phyloP scores from a whole-genome alignment of 2,113 vertebrate species.

The Actenoides hombroni region DNA sequence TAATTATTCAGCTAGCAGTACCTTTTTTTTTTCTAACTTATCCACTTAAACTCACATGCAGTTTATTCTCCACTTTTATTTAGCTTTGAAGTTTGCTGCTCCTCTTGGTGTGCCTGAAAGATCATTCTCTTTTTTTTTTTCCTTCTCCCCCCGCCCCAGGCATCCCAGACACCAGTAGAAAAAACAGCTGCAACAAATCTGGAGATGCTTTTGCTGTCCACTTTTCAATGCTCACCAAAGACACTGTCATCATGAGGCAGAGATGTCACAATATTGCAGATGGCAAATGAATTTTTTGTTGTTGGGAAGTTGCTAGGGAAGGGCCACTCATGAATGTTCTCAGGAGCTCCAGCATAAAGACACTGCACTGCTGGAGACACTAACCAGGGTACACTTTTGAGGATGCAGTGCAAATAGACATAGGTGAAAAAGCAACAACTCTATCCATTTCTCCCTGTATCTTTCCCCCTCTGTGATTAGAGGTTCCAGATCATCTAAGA shows the following conservation, averaged over 20 bases:
- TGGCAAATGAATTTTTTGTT: not conserved
- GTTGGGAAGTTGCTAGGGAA: not conserved
- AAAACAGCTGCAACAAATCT: not conserved
- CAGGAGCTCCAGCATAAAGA: not conserved
- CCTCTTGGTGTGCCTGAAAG: not conserved
- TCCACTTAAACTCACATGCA: not conserved
- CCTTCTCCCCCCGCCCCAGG: not conserved
- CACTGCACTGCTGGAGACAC: accelerated
- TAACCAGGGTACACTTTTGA: accelerated
- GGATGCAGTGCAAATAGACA: accelerated
- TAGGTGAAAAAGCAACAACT: not conserved
- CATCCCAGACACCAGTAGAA: not conserved
- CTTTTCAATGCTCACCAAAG: not conserved
- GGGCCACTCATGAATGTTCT: not conserved
- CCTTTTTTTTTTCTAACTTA: not conserved
- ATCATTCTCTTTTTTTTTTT: not conserved
- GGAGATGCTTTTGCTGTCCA: not conserved
- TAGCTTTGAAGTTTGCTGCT: not conserved
- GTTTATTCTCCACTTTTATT: not conserved
- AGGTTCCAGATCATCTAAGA: not conserved
- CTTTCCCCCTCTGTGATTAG: not conserved
- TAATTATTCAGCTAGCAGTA: not conserved
- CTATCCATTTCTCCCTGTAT: not conserved
- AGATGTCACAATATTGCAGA: not conserved
- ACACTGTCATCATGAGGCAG: accelerated